Evolutionary conservation across 2,113 vertebrate species (phyloP).

Genomic region (Poecile atricapillus): DNA sequence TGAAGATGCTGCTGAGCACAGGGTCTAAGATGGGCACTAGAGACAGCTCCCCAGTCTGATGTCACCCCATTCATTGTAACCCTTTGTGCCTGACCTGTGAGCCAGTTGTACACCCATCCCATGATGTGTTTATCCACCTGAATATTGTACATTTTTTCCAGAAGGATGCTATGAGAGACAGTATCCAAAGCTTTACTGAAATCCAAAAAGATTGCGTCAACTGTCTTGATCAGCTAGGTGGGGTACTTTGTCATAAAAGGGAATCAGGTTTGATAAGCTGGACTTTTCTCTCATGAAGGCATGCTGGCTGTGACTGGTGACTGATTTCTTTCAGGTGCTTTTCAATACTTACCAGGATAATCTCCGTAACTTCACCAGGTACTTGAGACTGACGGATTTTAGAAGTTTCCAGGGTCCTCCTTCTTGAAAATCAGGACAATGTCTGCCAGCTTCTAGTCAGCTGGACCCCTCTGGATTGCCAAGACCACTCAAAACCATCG

Average conservation of each 20-base stretch:
- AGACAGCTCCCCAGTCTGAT: background rate
- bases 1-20: background rate
- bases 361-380: background rate
- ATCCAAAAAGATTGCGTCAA: background rate
- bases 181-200: background rate
- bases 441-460: background rate
- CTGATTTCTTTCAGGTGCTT: background rate
- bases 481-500: background rate
- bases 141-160: background rate
- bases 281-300: background rate
- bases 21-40: too few relatives aligned
- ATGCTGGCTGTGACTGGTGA: background rate
- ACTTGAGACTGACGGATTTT: background rate
- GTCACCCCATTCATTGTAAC: background rate
- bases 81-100: fast-evolving
- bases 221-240: background rate
- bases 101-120: background rate
- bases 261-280: background rate
- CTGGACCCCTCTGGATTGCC: background rate
- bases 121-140: background rate
- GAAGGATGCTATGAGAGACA: background rate
- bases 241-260: background rate
- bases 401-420: background rate
- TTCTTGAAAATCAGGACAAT: background rate
- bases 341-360: background rate